Conservation (phyloP, 2,113 vertebrate genomes). For the Thamnophis sirtalis region DNA sequence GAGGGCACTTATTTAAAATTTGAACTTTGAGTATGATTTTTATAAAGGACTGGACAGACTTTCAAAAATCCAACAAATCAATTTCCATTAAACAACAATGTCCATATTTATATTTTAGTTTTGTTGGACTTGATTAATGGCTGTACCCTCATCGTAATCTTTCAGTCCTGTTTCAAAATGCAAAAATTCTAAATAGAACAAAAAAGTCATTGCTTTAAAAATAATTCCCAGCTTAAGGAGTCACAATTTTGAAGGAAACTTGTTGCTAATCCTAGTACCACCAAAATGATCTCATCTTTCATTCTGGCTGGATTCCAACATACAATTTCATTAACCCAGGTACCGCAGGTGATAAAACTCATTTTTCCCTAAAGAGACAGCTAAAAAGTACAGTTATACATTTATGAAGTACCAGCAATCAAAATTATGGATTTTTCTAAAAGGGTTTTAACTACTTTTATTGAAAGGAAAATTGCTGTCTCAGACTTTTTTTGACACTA, state of each 20-base stretch:
- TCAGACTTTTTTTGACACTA: slow-evolving; percentile 81
- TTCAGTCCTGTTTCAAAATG: not conserved
- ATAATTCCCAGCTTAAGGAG: slow-evolving; percentile 65
- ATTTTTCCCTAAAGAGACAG: slow-evolving; percentile 87
- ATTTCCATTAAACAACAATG: slow-evolving; percentile 65
- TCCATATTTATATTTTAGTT: slow-evolving; percentile 74
- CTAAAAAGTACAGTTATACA: slow-evolving; percentile 88
- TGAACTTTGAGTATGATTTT: slow-evolving; percentile 72
- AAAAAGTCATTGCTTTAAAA: slow-evolving; percentile 49
- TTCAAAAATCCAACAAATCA: slow-evolving; percentile 75
- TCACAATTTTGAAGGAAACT: slow-evolving; percentile 72
- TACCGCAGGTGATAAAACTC: slow-evolving; percentile 86
- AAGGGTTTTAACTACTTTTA: slow-evolving; percentile 88
- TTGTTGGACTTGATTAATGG: slow-evolving; percentile 55
- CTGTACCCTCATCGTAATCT: slow-evolving; percentile 7
- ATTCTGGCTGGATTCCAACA: slow-evolving; percentile 81
- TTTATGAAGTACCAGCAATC: slow-evolving; percentile 86
- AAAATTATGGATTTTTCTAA: slow-evolving; percentile 88
- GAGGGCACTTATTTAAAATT: slow-evolving; percentile 72
- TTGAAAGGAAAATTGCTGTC: slow-evolving; percentile 85
- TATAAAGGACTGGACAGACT: slow-evolving; percentile 68
- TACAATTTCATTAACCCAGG: slow-evolving; percentile 86
- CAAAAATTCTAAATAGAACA: slow-evolving; percentile 64
- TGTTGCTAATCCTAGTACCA: slow-evolving; percentile 78
- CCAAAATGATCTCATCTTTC: slow-evolving; percentile 80